Conservation (phyloP, 2,113 vertebrate species). For the Pygoscelis adeliae region DNA sequence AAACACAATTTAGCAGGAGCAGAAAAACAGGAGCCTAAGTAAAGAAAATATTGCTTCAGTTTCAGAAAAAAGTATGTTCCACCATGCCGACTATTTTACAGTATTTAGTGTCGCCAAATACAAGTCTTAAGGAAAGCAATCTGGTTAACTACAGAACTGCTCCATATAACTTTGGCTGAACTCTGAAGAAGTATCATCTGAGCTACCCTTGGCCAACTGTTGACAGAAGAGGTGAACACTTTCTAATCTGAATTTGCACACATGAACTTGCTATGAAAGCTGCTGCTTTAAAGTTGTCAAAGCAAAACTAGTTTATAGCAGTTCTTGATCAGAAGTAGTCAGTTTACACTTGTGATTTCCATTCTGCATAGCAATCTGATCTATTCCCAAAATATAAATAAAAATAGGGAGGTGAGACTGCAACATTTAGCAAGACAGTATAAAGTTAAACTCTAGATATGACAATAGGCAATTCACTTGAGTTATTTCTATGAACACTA, state of each 20-base stretch:
- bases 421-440: not conserved
- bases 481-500: not conserved
- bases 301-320: not conserved
- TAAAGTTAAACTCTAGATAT: not conserved
- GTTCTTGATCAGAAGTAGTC: not conserved
- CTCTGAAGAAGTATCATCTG: not conserved
- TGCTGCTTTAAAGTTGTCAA: not conserved
- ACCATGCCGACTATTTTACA: not conserved
- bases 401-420: not conserved
- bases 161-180: not conserved
- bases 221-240: not conserved
- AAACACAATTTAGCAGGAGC: conserved; percentile 88
- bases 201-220: not conserved
- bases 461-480: not conserved
- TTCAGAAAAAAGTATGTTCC: not conserved
- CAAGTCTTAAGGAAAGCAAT: not conserved
- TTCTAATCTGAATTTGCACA: not conserved
- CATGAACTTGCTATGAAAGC: not conserved
- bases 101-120: not conserved
- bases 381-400: not conserved
- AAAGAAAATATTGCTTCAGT: not conserved
- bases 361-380: not conserved
- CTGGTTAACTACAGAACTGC: not conserved
- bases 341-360: not conserved
- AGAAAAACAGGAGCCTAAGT: conserved; percentile 84